phyloP scores from a whole-genome alignment of 2,888 invertebrate genomes.

The Leptinotarsa haldemani region DNA sequence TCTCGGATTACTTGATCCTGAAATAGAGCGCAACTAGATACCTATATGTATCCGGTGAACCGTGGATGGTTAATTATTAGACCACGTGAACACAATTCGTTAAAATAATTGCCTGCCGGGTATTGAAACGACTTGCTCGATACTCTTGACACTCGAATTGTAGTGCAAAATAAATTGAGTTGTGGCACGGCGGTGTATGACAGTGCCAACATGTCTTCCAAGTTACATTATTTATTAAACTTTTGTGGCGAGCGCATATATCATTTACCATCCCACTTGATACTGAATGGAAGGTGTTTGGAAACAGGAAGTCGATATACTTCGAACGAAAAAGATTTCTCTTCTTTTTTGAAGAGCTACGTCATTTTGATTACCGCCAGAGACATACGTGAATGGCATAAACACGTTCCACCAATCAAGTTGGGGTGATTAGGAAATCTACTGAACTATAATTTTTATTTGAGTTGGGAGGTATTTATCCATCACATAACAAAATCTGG shows the following conservation, averaged over 20 bases:
- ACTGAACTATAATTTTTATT: too few species aligned
- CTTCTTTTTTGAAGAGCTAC: too few species aligned
- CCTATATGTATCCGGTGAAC: conserved; percentile 51
- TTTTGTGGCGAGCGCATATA: not conserved
- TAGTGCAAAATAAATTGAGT: conserved; percentile 11
- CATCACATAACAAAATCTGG: too few species aligned
- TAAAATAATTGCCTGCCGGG: conserved; percentile 47
- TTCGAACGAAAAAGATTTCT: too few species aligned
- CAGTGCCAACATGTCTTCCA: not conserved
- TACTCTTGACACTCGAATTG: conserved; percentile 25
- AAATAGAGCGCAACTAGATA: conserved; percentile 52
- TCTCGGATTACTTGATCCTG: conserved; percentile 41
- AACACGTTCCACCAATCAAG: too few species aligned
- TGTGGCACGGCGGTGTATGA: conserved; percentile 5
- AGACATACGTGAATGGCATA: too few species aligned
- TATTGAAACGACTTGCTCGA: conserved; percentile 18
- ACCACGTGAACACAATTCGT: conserved; percentile 48
- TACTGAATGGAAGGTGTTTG: not conserved
- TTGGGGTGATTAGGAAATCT: too few species aligned
- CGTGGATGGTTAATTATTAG: conserved; percentile 53
- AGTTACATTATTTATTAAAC: not conserved
- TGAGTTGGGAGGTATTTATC: too few species aligned
- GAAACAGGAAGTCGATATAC: too few species aligned
- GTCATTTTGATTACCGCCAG: too few species aligned
- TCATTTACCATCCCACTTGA: not conserved